Base-by-base conservation (phyloP, 2,113 vertebrate species). In the Mola mola region DNA sequence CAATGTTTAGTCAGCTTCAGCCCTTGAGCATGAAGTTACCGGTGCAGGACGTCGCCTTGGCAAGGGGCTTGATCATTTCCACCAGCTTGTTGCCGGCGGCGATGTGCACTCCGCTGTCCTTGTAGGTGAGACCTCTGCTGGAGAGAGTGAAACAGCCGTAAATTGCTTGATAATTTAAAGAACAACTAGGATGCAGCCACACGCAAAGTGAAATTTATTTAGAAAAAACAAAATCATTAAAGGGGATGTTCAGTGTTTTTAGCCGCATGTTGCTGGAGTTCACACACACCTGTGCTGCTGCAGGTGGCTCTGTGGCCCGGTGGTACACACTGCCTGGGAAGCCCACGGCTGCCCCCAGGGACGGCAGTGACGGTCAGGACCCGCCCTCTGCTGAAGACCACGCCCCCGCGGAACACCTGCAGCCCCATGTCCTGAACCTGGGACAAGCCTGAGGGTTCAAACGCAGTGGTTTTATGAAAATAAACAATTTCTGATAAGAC, bases 21-120 rank as follows among this genome's bases (percentile, higher is more conserved):
- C 13, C 42, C 46, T 36, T 33, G 15, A 8, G 26, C 22, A 8
- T 16, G 1, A 44, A 19, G 13, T 75, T 93, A 99, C 97, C 97
- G 75, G 94, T 57, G 44, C 97, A 94, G 41, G 96, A 93, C 0
- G 97, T 98, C 4, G 95, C 92, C 87, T 94, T 95, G 50, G 97
- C 97, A 71, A 98, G 87, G 71, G 96, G 95, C 42, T 98, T 96
- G 85, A 99, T 97, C 66, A 90, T 82, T 74, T 95, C 92, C 85
- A 99, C 94, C 72, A 98, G 87, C 66, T 60, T 86, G 90, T 98
- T 97, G 10, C 96, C 97, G 19, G 96, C 95, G 19, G 87, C 91
- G 22, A 98, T 95, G 88, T 99, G 94, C 82, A 99, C 97, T 5
- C 97, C 97, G 4, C 96, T 95, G 77, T 94, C 95, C 84, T 95